Conservation (phyloP, 1,140 invertebrate species). For the Phthorimaea operculella region DNA sequence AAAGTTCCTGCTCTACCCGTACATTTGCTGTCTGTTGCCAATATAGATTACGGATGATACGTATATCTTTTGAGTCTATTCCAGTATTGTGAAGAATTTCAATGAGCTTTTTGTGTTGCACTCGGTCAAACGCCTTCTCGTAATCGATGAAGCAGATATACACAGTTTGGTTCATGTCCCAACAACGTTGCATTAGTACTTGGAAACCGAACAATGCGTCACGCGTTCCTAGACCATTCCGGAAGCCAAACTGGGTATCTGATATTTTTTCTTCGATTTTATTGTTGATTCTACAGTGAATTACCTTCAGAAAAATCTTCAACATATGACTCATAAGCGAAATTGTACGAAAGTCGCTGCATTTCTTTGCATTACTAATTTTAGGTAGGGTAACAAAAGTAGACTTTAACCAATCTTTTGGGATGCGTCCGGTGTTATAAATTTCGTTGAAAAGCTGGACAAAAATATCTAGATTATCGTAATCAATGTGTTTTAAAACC, state of each 20-base stretch:
- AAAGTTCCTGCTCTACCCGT: neutral
- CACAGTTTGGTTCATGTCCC: neutral
- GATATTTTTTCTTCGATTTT: slow-evolving; percentile 5
- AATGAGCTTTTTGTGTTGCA: slow-evolving; percentile 1
- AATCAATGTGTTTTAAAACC: neutral
- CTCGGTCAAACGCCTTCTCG: neutral
- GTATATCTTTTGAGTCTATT: slow-evolving; percentile 17
- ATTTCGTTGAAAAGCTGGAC: neutral
- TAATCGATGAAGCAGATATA: slow-evolving; percentile 4
- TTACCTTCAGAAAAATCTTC: slow-evolving; percentile 3
- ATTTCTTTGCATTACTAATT: neutral
- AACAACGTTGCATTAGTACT: neutral
- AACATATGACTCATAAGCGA: slow-evolving; percentile 3
- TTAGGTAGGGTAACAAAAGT: slow-evolving; percentile 1
- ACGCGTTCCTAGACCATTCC: slow-evolving; percentile 6
- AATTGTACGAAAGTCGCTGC: neutral
- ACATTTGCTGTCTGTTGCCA: slow-evolving; percentile 12
- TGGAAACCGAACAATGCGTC: slow-evolving; percentile 7
- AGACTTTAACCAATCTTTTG: neutral
- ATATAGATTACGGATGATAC: slow-evolving; percentile 18
- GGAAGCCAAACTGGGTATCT: slow-evolving; percentile 11
- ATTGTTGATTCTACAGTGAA: neutral
- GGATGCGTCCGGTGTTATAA: neutral
- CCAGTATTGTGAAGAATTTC: slow-evolving; percentile 9
- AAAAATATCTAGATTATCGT: neutral